Evolutionary conservation across 1,140 invertebrate genomes (phyloP), one percentile per base, ranked within the genome.

Genomic region (Philopotamus ludificatus): DNA sequence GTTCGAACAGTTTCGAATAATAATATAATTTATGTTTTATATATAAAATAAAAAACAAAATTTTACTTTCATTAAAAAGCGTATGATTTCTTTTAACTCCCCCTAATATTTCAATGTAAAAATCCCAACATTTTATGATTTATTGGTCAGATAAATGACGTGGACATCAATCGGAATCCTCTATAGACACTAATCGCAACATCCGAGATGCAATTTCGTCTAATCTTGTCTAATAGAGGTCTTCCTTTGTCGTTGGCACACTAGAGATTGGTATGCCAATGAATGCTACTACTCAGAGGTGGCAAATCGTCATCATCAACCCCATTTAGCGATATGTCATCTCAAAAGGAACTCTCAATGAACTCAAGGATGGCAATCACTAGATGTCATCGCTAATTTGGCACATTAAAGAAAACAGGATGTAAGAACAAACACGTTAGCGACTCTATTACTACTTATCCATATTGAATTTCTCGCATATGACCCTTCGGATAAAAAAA

Each of bases 201-300:
- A 44, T 68, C 60, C 54, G 26, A 68, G 61, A 63, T 68, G 66
- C 66, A 67, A 67, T 67, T 67, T 63, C 45, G 61, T 51, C 21
- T 63, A 67, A 67, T 67, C 60, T 63, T 67, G 47, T 34, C 28
- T 66, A 68, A 64, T 58, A 18, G 55, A 3, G 60, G 34, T 51
- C 61, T 64, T 68, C 66, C 61, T 64, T 68, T 68, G 61, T 68
- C 9, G 22, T 39, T 21, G 63, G 42, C 28, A 51, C 41, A 21
- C 66, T 62, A 49, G 61, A 67, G 61, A 67, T 59, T 23, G 34
- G 45, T 20, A 44, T 18, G 26, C 12, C 44, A 28, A 34, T 34
- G 12, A 34, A 34, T 34, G 28, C 4, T 34, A 34, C 4, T 34
- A 34, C 4, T 7, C 28, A 34, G 28, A 34, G 28, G 12, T 34